These are phyloP conservation scores for Copsychus sechellarum DNA, from an alignment of 2,113 vertebrate species.

Conservation along the genomic window DNA sequence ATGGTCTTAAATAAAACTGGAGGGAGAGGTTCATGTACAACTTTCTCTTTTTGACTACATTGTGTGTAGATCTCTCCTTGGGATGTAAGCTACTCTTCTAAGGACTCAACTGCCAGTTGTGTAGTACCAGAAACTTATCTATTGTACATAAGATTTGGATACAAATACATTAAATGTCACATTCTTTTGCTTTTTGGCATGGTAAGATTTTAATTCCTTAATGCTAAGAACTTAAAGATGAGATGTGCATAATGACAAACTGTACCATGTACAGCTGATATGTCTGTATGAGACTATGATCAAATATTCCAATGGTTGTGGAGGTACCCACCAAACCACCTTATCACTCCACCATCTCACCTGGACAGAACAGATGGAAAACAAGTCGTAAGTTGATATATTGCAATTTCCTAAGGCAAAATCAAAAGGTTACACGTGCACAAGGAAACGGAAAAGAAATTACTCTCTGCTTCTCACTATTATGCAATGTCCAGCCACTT, in stretches of 20 bases:
- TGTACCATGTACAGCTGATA: background rate
- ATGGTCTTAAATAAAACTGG: background rate
- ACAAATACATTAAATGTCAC: background rate
- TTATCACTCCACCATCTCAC: background rate
- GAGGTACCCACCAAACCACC: background rate
- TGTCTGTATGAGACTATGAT: background rate
- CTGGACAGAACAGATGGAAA: background rate
- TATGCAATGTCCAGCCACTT: background rate
- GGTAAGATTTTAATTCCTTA: background rate
- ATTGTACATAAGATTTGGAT: background rate
- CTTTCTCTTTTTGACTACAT: background rate
- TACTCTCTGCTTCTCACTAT: background rate
- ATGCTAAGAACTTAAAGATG: background rate
- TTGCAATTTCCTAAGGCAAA: background rate
- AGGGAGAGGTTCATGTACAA: rapidly evolving
- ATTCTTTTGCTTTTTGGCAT: background rate
- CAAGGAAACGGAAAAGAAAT: background rate
- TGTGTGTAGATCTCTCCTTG: background rate
- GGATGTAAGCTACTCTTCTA: background rate
- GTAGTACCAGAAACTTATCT: background rate
- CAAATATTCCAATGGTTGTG: background rate
- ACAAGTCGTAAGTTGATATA: background rate
- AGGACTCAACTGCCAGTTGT: background rate
- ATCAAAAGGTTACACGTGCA: background rate
- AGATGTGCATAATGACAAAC: background rate